A percentile compares a stretch with the other conserved stretches of the same genome.
Conservation (phyloP, 2,797 vertebrate genomes). For the Platalea minor region DNA sequence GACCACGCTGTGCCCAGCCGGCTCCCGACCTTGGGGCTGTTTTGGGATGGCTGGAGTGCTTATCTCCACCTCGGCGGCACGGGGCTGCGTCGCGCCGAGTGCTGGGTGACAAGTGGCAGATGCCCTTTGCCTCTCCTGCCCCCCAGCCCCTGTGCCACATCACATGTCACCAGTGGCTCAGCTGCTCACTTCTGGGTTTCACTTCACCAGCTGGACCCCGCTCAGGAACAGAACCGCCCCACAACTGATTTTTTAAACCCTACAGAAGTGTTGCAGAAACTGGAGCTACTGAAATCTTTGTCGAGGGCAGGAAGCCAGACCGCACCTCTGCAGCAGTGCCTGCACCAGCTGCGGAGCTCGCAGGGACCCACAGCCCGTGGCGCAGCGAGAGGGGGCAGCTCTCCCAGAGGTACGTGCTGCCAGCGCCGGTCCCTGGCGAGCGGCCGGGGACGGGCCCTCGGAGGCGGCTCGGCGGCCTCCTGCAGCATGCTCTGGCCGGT, state of each 20-base stretch:
- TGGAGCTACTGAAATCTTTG: not conserved
- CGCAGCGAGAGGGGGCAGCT: not conserved
- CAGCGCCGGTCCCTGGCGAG: accelerated
- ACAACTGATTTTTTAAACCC: not conserved
- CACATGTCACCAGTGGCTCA: accelerated
- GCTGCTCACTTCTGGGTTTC: not conserved
- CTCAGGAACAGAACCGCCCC: not conserved
- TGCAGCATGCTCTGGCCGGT: accelerated
- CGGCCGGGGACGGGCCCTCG: accelerated
- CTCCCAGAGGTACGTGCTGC: not conserved
- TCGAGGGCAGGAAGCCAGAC: not conserved
- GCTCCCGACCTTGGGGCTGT: not conserved
- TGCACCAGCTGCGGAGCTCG: accelerated
- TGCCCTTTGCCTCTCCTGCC: not conserved
- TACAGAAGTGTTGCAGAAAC: not conserved
- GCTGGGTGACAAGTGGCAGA: not conserved
- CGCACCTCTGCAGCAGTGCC: not conserved
- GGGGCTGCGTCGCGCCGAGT: accelerated
- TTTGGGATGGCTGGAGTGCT: not conserved
- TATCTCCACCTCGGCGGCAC: accelerated
- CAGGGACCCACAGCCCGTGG: accelerated
- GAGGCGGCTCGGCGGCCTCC: not conserved
- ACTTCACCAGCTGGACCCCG: accelerated
- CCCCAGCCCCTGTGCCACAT: accelerated
- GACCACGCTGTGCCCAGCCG: accelerated